These are phyloP conservation scores for Pimephales promelas DNA, from an alignment of 2,113 vertebrate species.

Conservation along the genomic window DNA sequence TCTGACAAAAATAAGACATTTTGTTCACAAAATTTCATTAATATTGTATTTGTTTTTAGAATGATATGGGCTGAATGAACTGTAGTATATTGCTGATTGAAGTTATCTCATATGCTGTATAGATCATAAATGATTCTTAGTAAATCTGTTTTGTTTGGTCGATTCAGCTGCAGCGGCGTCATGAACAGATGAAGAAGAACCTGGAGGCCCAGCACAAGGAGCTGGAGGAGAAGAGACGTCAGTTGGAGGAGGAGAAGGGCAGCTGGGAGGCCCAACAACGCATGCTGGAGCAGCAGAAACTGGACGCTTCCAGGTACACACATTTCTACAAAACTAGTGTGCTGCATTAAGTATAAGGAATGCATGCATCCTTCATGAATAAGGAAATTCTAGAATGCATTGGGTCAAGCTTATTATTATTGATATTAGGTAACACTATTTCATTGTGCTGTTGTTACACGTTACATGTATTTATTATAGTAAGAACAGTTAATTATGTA, in stretches of 20 bases:
- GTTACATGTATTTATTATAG: no score
- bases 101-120: no score
- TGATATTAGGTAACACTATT: no score
- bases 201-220: conserved; percentile 93
- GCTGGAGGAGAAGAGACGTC: conserved; percentile 89
- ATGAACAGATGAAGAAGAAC: conserved; percentile 97
- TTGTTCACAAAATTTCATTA: no score
- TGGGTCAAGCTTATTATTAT: neutral
- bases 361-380: neutral
- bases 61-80: no score
- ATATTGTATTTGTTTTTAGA: no score
- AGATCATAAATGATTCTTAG: neutral
- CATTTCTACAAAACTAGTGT: neutral
- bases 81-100: no score
- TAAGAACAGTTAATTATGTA: no score
- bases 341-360: neutral
- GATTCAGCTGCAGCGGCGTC: conserved; percentile 85
- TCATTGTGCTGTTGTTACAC: no score
- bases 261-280: conserved; percentile 92
- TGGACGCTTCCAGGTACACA: conserved; percentile 76
- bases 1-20: no score
- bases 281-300: conserved; percentile 92
- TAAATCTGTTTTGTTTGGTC: neutral
- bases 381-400: neutral
- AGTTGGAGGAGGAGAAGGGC: conserved; percentile 88